Evolutionary conservation across 2,797 vertebrate genomes (phyloP).

Genomic region (Adelosebastes latens): DNA sequence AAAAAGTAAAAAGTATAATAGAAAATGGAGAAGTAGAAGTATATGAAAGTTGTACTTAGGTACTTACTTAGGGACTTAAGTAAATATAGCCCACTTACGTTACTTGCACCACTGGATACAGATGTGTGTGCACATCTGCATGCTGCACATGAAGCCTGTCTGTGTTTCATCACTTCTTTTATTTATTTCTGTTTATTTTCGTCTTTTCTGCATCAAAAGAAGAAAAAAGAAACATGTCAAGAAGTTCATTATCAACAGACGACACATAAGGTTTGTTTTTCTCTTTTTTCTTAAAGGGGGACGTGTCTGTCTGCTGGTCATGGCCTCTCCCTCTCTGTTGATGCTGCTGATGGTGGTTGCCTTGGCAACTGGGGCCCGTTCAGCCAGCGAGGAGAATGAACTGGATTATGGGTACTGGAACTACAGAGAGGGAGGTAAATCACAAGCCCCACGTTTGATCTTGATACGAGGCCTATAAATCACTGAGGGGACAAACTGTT

Average conservation of each 20-base stretch:
- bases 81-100: not conserved
- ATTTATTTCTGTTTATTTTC: not conserved
- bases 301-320: slow-evolving; percentile 32
- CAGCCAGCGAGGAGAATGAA: slow-evolving; percentile 75
- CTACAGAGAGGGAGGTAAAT: slow-evolving; percentile 87
- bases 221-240: not conserved
- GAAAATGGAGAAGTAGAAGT: not conserved
- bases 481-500: slow-evolving; percentile 18
- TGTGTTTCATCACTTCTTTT: not conserved
- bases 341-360: slow-evolving; percentile 69
- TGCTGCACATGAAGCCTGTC: not conserved
- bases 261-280: not conserved
- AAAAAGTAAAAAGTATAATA: not conserved
- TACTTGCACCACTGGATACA: not conserved
- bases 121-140: slow-evolving; percentile 15
- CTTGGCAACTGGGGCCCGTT: slow-evolving; percentile 60
- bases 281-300: not conserved
- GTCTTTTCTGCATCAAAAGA: not conserved
- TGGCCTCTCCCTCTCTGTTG: slow-evolving; percentile 66
- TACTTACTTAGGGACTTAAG: not conserved
- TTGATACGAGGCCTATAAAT: slow-evolving; percentile 43
- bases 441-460: slow-evolving; percentile 42
- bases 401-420: slow-evolving; percentile 85
- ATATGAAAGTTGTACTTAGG: not conserved
- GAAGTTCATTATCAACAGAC: not conserved